Percentiles rank a stretch among this genome's conserved stretches.
phyloP scores from a whole-genome alignment of 2,797 vertebrate species.

The Pogonophryne albipinna region DNA sequence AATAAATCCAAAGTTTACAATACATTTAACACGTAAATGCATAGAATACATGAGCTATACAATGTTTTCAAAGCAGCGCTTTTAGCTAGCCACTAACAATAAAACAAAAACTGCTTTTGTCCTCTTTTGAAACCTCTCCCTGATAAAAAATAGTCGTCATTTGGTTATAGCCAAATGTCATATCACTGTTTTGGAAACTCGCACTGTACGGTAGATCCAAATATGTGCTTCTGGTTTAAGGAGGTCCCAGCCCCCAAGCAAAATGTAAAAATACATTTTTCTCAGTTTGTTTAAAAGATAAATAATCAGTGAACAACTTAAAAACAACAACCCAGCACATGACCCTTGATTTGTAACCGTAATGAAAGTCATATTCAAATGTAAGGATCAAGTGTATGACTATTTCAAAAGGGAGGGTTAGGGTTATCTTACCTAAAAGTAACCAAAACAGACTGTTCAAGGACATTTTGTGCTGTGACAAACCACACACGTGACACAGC shows the following conservation, averaged over 20 bases:
- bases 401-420: background rate
- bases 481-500: conserved; percentile 14
- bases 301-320: background rate
- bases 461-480: conserved; percentile 9
- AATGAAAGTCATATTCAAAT: background rate
- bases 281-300: background rate
- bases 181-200: background rate
- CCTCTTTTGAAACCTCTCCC: background rate
- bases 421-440: background rate
- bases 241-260: background rate
- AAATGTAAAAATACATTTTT: background rate
- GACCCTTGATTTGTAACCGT: background rate
- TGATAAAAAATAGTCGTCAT: background rate
- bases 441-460: background rate
- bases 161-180: background rate
- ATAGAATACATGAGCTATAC: background rate
- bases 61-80: background rate
- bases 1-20: no score
- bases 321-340: background rate
- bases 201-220: background rate
- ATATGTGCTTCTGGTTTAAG: background rate
- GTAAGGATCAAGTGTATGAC: background rate
- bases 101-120: background rate
- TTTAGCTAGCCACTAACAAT: background rate
- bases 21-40: background rate